Percentiles rank a stretch among this genome's conserved stretches.
Conservation (phyloP, 2,797 vertebrate species). For the Chelmon rostratus region DNA sequence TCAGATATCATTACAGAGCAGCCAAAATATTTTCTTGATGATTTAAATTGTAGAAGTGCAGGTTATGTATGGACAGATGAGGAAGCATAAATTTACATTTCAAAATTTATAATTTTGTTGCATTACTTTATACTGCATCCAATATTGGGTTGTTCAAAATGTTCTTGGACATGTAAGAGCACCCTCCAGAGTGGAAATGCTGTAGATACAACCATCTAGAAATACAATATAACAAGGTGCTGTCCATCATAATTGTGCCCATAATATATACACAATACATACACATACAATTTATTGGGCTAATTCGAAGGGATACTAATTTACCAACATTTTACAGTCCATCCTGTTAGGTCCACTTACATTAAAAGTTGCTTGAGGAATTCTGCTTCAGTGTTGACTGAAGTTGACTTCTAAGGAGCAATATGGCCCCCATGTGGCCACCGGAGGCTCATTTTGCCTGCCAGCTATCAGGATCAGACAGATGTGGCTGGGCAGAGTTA, state of each 20-base stretch:
- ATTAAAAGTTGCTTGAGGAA: background rate
- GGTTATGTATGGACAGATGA: background rate
- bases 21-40: background rate
- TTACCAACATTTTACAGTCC: background rate
- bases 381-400: background rate
- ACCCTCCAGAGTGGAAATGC: slow-evolving; percentile 32
- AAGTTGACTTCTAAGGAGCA: background rate
- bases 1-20: background rate
- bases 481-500: background rate
- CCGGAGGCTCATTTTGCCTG: slow-evolving; percentile 5
- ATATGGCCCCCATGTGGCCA: slow-evolving; percentile 42
- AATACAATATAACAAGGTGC: background rate
- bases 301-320: background rate
- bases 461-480: slow-evolving; percentile 9
- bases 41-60: background rate
- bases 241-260: background rate
- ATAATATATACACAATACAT: background rate
- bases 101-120: background rate
- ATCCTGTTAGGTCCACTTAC: background rate
- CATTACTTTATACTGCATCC: background rate
- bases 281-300: background rate
- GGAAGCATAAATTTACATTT: background rate
- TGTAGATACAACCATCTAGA: slow-evolving; percentile 26
- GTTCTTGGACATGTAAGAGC: slow-evolving; percentile 25
- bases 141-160: background rate